These are phyloP conservation scores for Gallinago nigripennis DNA, from an alignment of 2,797 vertebrate species.

Conservation along the genomic window DNA sequence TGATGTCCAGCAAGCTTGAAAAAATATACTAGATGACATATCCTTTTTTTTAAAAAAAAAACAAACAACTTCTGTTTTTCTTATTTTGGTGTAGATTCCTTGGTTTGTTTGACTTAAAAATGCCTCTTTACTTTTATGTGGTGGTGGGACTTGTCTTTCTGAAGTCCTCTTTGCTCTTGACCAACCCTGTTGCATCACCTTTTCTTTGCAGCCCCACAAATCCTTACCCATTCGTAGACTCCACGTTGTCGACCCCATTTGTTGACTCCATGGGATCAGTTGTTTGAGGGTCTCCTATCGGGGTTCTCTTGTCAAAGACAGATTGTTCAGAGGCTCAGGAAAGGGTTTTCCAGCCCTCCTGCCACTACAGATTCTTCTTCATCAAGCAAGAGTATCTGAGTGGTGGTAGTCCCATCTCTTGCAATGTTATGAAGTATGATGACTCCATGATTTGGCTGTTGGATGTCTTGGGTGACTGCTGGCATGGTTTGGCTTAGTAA, in stretches of 20 bases:
- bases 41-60: not conserved
- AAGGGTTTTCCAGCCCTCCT: not conserved
- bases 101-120: not conserved
- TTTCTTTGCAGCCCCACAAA: not conserved
- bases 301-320: not conserved
- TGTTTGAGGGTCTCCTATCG: not conserved
- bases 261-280: not conserved
- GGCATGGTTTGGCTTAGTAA: not conserved
- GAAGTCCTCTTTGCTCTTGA: not conserved
- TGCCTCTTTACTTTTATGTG: rapidly evolving
- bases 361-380: not conserved
- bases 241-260: rapidly evolving
- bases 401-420: not conserved
- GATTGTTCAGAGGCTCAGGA: not conserved
- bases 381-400: not conserved
- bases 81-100: not conserved
- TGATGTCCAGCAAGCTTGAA: conserved; percentile 36
- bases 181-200: not conserved
- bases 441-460: not conserved
- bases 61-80: not conserved
- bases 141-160: not conserved
- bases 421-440: not conserved
- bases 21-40: conserved; percentile 5
- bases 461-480: not conserved
- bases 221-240: rapidly evolving